phyloP scores from a whole-genome alignment of 2,113 vertebrate species.

The Casuarius casuarius region DNA sequence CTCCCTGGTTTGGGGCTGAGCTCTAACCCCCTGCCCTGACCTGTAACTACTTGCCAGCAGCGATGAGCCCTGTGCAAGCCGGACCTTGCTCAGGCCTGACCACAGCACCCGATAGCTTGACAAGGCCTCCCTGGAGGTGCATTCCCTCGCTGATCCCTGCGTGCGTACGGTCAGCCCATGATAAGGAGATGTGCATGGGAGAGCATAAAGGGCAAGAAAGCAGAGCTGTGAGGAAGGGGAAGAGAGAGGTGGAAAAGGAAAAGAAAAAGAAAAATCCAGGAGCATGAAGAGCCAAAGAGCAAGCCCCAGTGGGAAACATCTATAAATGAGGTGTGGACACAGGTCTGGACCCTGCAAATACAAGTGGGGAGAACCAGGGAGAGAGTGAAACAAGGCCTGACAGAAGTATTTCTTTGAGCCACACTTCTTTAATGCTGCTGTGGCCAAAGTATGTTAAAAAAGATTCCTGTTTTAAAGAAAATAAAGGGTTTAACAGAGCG shows the following conservation, averaged over 20 bases:
- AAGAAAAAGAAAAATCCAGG: neutral
- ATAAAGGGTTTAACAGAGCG: neutral
- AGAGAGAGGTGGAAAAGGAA: neutral
- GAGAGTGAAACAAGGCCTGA: neutral
- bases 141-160: neutral
- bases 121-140: neutral
- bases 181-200: neutral
- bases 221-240: neutral
- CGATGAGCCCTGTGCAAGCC: neutral
- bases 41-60: neutral
- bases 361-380: neutral
- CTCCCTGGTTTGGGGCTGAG: neutral
- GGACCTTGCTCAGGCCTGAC: neutral
- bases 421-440: neutral
- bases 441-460: neutral
- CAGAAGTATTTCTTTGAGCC: neutral
- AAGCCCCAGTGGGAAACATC: neutral
- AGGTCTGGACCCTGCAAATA: fast-evolving
- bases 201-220: neutral
- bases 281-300: neutral
- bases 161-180: fast-evolving
- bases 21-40: neutral
- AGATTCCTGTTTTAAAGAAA: neutral
- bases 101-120: neutral
- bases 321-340: neutral